Conservation (phyloP, 37 sponge, comb jelly and placozoan species). For the Beroe ovata region DNA sequence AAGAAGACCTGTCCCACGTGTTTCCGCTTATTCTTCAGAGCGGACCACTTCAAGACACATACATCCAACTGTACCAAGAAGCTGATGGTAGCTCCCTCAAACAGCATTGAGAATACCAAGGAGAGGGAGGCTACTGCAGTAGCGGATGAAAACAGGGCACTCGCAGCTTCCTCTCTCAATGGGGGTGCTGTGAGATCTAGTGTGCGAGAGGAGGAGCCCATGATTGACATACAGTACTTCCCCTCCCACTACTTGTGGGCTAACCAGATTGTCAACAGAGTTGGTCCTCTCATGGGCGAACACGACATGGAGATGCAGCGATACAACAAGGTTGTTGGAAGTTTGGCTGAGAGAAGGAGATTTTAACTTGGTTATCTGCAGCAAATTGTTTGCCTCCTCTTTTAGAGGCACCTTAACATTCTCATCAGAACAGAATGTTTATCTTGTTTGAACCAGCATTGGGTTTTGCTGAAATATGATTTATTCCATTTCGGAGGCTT, state of each 20-base stretch:
- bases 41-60: slow-evolving; percentile 65
- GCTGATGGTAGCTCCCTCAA: neutral
- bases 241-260: slow-evolving; percentile 32
- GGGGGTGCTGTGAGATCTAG: neutral
- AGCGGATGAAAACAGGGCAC: neutral
- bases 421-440: too few relatives aligned
- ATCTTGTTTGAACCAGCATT: too few relatives aligned
- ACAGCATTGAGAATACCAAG: neutral
- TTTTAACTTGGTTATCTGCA: neutral
- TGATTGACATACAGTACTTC: slow-evolving; percentile 24
- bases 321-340: neutral
- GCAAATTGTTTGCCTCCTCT: neutral
- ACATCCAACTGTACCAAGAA: slow-evolving; percentile 19
- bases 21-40: slow-evolving; percentile 38
- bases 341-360: neutral
- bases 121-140: too few relatives aligned
- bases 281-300: neutral
- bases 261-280: neutral
- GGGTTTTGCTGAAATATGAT: too few relatives aligned
- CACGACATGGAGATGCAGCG: neutral
- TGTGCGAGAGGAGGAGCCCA: neutral
- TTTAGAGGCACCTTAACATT: neutral
- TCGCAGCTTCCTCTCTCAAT: neutral
- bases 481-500: too few relatives aligned
- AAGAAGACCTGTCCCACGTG: slow-evolving; percentile 62